These are phyloP conservation scores for Quadriops clusia DNA, from an alignment of 2,888 invertebrate species.

Conservation along the genomic window DNA sequence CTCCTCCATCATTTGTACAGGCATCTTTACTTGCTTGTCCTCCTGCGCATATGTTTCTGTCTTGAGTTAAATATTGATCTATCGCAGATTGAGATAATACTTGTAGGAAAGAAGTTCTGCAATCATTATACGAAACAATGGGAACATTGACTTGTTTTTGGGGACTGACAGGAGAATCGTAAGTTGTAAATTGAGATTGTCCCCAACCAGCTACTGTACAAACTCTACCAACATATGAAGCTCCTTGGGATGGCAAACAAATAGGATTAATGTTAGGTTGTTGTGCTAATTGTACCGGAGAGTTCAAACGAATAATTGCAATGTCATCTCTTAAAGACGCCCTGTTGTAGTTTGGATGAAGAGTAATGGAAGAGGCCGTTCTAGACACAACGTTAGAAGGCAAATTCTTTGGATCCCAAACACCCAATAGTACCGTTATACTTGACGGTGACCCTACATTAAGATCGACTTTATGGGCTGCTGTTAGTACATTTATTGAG, in stretches of 20 bases:
- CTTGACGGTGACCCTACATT: too few relatives aligned
- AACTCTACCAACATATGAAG: conserved; percentile 23
- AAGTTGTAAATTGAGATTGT: conserved; percentile 55
- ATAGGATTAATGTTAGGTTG: conserved; percentile 49
- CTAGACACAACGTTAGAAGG: too few relatives aligned
- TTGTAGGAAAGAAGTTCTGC: conserved; percentile 21
- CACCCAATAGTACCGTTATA: too few relatives aligned
- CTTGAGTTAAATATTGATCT: conserved; percentile 25
- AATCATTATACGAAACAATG: conserved; percentile 44
- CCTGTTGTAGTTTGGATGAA: conserved; percentile 49
- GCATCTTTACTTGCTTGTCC: conserved; percentile 25
- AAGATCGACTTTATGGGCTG: conserved; percentile 60
- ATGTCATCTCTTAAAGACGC: conserved; percentile 69
- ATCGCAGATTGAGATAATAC: conserved; percentile 21
- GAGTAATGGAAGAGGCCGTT: too few relatives aligned
- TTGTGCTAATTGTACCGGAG: conserved; percentile 44
- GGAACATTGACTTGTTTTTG: conserved; percentile 66
- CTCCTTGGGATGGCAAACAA: conserved; percentile 43
- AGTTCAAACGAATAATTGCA: conserved; percentile 60
- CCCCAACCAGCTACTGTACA: conserved; percentile 80
- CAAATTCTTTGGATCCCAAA: too few relatives aligned
- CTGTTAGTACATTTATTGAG: conserved; percentile 54
- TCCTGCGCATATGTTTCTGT: conserved; percentile 29
- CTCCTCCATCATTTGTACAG: too few relatives aligned
- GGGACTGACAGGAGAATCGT: conserved; percentile 39